Evolutionary conservation across 2,888 invertebrate genomes (phyloP), one percentile per base, ranked within the genome.

Genomic region (Linnaemya tessellans): DNA sequence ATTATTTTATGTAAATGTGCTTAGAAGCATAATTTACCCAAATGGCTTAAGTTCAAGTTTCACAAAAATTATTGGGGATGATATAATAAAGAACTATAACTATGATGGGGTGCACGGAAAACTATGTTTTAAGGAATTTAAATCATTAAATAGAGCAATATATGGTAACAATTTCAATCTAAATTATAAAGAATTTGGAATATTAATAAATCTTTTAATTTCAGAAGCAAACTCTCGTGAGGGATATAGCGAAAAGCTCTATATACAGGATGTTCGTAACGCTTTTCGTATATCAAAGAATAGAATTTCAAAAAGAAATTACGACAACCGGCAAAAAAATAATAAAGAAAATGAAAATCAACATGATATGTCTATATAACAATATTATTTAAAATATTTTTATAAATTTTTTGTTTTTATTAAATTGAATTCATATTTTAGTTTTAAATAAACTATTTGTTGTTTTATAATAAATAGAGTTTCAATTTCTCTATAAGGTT

Each of bases 141-240:
- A 38, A 20, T 62, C 38, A 38, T 62, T 62, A 62, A 62, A 62
- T 62, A 38, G 60, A 15, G 60, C 38, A 60, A 60, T 38, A 38
- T 60, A 10, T 60, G 60, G 60, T 60, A 38, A 38, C 18, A 9
- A 18, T 18, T 60, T 60, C 8, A 58, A 30, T 25, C 56, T 4
- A 4, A n/a, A 58, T 58, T 30, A 30, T 15, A 58, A 15, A n/a
- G 5, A 58, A 58, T 58, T 58, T 58, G 7, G n/a, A 58, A 58
- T 56, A 58, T 1, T 58, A 30, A 58, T 58, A 0, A 56, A 15
- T 56, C 8, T 15, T 5, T 58, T 58, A 4, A 30, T 58, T 58
- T 58, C 8, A 58, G 56, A 58, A 5, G 30, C 30, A 58, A 30
- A 30, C 15, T 58, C 56, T 3, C 56, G 56, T 15, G 56, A 58